These are phyloP conservation scores for Druon quercuslanigerum DNA, from an alignment of 1,140 invertebrate species.

Conservation along the genomic window DNA sequence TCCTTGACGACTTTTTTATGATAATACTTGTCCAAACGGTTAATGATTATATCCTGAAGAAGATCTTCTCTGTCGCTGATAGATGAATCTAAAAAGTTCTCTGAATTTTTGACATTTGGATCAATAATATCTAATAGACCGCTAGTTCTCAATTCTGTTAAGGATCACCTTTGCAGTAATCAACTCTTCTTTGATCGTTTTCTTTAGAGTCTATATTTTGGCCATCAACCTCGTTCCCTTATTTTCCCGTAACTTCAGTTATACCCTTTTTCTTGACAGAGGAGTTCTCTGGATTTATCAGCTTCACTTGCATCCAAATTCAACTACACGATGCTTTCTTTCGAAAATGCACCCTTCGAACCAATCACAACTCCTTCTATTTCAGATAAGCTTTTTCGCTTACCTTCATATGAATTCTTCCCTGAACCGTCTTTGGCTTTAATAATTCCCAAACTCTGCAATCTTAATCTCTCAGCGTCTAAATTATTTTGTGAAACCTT, in stretches of 20 bases:
- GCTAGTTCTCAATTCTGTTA: background rate
- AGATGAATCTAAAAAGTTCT: background rate
- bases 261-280: too few relatives aligned
- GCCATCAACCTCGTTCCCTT: background rate
- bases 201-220: background rate
- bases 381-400: background rate
- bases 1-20: slow-evolving; percentile 37
- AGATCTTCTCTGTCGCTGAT: background rate
- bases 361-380: background rate
- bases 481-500: too few relatives aligned
- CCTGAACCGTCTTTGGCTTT: too few relatives aligned
- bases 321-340: too few relatives aligned
- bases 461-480: too few relatives aligned
- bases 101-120: background rate
- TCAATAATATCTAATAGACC: background rate
- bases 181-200: too few relatives aligned
- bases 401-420: background rate
- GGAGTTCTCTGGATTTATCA: too few relatives aligned
- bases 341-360: too few relatives aligned
- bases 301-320: too few relatives aligned
- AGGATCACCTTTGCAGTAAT: too few relatives aligned
- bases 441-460: too few relatives aligned
- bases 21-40: slow-evolving; percentile 42
- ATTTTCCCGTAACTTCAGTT: background rate
- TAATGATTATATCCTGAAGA: slow-evolving; percentile 42